Percentiles rank a stretch among this genome's conserved stretches.
phyloP scores from a whole-genome alignment of 2,888 invertebrate genomes.

The Nysson spinosus region DNA sequence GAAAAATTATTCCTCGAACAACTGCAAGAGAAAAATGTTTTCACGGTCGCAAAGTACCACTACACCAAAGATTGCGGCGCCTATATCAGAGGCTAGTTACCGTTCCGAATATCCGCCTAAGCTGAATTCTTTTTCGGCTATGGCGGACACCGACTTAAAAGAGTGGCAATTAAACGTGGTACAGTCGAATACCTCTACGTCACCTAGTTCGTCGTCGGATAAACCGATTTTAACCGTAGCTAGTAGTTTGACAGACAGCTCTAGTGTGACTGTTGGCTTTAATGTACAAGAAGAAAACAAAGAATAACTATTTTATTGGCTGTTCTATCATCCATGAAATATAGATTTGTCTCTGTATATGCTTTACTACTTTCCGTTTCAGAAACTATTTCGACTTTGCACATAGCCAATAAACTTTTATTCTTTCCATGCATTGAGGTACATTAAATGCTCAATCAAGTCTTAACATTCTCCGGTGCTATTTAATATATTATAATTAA shows the following conservation, averaged over 20 bases:
- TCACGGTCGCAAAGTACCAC: conserved; percentile 67
- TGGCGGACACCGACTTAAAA: conserved; percentile 62
- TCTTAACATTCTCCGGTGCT: too few species aligned
- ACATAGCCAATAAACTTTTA: too few species aligned
- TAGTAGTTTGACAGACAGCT: conserved; percentile 63
- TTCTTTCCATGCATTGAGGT: too few species aligned
- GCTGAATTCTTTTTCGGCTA: conserved; percentile 65
- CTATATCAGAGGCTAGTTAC: conserved; percentile 39
- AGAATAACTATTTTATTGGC: too few species aligned
- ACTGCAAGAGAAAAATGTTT: conserved; percentile 53
- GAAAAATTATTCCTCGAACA: neutral
- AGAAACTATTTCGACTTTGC: too few species aligned
- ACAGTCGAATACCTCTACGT: conserved; percentile 17
- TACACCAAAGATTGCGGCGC: conserved; percentile 48
- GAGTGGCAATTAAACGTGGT: conserved; percentile 53
- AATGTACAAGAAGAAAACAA: conserved; percentile 61
- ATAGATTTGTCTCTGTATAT: too few species aligned
- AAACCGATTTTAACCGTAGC: conserved; percentile 70
- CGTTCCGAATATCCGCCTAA: conserved; percentile 50
- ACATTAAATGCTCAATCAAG: too few species aligned
- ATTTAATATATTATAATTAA: too few species aligned
- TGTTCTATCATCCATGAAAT: too few species aligned
- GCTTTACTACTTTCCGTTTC: too few species aligned
- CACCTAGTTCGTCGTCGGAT: conserved; percentile 26
- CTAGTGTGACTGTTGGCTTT: conserved; percentile 69